Percentiles rank a stretch among this genome's conserved stretches.
phyloP scores from a whole-genome alignment of 2,797 vertebrate species.

The Thripadectes ignobilis region DNA sequence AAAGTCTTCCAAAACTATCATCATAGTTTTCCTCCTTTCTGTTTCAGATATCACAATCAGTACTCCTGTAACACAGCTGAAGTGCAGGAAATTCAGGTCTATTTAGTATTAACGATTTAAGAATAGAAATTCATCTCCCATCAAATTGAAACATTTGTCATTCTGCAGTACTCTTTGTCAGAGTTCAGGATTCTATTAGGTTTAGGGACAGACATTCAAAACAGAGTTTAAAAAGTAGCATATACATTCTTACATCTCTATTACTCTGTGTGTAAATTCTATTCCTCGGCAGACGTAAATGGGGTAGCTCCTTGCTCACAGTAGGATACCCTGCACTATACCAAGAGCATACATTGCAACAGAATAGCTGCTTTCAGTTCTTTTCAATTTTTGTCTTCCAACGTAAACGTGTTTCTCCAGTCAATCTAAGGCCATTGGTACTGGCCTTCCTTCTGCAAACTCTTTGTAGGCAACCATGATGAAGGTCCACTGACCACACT shows the following conservation, averaged over 20 bases:
- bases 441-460: background rate
- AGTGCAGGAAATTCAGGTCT: background rate
- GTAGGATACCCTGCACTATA: background rate
- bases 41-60: background rate
- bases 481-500: background rate
- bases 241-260: background rate
- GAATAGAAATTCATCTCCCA: background rate
- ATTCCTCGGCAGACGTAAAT: background rate
- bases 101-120: background rate
- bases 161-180: background rate
- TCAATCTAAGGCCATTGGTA: background rate
- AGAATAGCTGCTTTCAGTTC: background rate
- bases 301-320: background rate
- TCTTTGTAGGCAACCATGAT: background rate
- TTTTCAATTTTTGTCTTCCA: background rate
- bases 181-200: background rate
- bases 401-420: background rate
- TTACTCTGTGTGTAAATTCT: background rate
- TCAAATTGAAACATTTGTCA: background rate
- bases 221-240: background rate
- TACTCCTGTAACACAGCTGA: background rate
- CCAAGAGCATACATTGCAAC: background rate
- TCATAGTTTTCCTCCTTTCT: background rate
- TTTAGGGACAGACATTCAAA: background rate
- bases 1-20: background rate